Conservation (phyloP, 2,113 vertebrate species). For the Emydura subglobosa region DNA sequence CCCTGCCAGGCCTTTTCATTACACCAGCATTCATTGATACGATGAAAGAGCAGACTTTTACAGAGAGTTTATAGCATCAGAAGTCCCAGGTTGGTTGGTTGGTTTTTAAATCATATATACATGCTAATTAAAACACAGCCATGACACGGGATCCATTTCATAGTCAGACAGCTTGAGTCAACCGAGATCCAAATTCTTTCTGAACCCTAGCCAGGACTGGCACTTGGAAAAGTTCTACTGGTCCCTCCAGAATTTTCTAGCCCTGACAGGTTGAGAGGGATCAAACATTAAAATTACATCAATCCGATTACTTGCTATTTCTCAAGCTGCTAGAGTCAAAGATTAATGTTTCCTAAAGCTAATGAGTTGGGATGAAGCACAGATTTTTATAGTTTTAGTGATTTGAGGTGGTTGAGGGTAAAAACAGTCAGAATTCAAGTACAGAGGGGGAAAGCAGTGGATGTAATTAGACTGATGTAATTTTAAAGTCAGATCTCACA, state of each 20-base stretch:
- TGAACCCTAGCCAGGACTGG: neutral
- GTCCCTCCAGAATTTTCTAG: neutral
- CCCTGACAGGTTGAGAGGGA: fast-evolving
- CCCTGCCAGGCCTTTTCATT: fast-evolving
- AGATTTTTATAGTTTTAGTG: fast-evolving
- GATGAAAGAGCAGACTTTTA: neutral
- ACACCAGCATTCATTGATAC: neutral
- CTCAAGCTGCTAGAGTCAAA: neutral
- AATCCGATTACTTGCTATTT: fast-evolving
- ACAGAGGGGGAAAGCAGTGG: neutral
- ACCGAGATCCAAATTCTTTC: neutral
- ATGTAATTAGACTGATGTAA: neutral
- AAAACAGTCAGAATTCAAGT: fast-evolving
- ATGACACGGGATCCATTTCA: fast-evolving
- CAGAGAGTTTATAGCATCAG: neutral
- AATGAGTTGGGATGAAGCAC: neutral
- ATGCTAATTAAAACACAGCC: neutral
- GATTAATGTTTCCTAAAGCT: neutral
- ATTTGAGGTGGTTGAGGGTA: neutral
- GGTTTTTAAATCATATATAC: neutral
- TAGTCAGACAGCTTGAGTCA: neutral
- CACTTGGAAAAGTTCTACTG: neutral
- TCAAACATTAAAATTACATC: neutral
- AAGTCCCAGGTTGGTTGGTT: neutral
- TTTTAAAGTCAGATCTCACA: neutral